Base-by-base conservation (phyloP, 1,140 invertebrate genomes). In the Eriosoma lanigerum region DNA sequence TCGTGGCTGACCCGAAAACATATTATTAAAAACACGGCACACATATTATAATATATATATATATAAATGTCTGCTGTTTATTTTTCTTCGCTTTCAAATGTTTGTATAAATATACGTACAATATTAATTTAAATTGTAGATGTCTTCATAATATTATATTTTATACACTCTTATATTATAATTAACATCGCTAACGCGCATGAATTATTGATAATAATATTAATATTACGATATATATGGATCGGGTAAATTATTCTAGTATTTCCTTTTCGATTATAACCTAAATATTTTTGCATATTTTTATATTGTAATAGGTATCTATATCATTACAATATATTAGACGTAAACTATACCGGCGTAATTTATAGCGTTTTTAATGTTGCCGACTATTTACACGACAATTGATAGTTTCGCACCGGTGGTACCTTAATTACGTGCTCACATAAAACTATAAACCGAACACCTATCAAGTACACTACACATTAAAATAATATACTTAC, bases 341-440 rank as follows among this genome's bases (percentile, higher is more conserved):
- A 8, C 32, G 32, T 38, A 38, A 58, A 46, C 21, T 15, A 38
- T 24, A 6, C 26, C 21, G 66, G 12, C 6, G 21, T 17, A 68
- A 68, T 68, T 1, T 26, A 68, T 48, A 48, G 15, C 8, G 0
- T 68, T 68, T 24, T 24, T 26, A 68, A 68, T 24, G 21, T 24
- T 48, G 21, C 6, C 5, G 21, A 68, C 44, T 26, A 26, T 68
- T 46, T 48, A 48, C 44, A 9, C 21, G 38, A 38, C 21, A 48
- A 48, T 48, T 68, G 66, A 68, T 68, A 24, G 66, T 68, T 68
- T 68, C 66, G 66, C 66, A 68, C 46, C n/a, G 38, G 21, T 44
- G 38, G 6, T 66, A 68, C 12, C 44, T 68, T 68, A 68, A 68
- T 68, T 68, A 68, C 15, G 44, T 48, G 46, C 48, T 48, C 68